Percentiles rank a stretch among this genome's conserved stretches.
phyloP scores from a whole-genome alignment of 2,113 vertebrate species.

The Pristiophorus japonicus region DNA sequence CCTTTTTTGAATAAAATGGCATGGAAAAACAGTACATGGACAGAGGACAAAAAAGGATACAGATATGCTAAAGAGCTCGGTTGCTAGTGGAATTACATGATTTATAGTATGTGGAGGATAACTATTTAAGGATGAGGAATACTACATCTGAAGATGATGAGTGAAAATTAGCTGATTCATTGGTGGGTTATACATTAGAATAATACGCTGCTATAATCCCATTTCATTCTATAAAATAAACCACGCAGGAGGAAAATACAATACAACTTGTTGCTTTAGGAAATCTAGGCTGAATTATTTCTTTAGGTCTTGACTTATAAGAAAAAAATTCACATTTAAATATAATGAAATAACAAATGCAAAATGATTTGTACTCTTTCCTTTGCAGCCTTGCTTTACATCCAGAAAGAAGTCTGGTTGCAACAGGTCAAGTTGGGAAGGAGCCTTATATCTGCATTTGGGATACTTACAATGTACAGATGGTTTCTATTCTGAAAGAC shows the following conservation, averaged over 20 bases:
- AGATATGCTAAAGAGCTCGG: not conserved
- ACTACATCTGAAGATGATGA: not conserved
- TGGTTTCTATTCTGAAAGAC: slow-evolving; percentile 88
- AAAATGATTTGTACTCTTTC: slow-evolving; percentile 41
- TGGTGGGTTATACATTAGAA: not conserved
- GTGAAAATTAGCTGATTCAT: not conserved
- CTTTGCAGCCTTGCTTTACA: slow-evolving; percentile 81
- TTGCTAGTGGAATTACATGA: not conserved
- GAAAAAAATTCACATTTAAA: not conserved
- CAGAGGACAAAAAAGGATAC: not conserved
- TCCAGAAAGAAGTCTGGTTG: slow-evolving; percentile 85
- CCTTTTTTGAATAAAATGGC: not conserved
- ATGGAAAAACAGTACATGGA: not conserved
- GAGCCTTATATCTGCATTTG: slow-evolving; percentile 91
- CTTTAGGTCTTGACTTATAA: too few species aligned
- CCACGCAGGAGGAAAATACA: not conserved
- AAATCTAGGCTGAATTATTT: not conserved
- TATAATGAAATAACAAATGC: not conserved
- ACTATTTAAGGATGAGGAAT: not conserved
- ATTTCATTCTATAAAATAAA: not conserved
- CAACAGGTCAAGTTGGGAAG: slow-evolving; percentile 92
- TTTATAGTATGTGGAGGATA: not conserved
- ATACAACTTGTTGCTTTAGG: not conserved
- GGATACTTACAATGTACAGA: slow-evolving; percentile 82
- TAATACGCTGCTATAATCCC: not conserved